These are phyloP conservation scores for Spisula subtruncata DNA, from an alignment of 2,888 invertebrate genomes.

Conservation along the genomic window DNA sequence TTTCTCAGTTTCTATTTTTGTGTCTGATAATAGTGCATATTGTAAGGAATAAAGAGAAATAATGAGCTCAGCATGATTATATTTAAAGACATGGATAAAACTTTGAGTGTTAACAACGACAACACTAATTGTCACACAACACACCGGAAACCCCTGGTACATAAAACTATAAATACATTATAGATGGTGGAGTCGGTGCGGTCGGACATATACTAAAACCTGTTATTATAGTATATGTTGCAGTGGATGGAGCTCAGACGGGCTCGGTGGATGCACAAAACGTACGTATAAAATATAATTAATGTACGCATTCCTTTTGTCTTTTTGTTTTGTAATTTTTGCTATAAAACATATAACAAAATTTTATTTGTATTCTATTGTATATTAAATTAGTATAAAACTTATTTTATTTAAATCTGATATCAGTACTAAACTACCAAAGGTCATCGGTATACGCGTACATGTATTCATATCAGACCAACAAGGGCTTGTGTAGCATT, in stretches of 20 bases:
- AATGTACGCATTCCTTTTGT: no score
- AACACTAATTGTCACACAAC: no score
- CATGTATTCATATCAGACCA: no score
- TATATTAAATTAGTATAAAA: no score
- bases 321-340: no score
- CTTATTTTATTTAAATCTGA: no score
- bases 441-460: no score
- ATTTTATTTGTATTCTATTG: no score
- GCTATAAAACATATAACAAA: no score
- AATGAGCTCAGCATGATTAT: neutral
- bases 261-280: neutral
- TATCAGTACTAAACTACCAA: no score
- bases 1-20: neutral
- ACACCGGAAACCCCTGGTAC: neutral
- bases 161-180: neutral
- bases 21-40: no score
- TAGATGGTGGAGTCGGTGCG: neutral
- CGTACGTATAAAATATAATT: neutral
- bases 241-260: neutral
- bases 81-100: neutral
- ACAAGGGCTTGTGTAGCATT: no score
- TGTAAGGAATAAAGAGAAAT: neutral
- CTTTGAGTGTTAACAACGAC: neutral
- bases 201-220: neutral
- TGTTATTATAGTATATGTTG: neutral